These are phyloP conservation scores for Gallinago stenura DNA, from an alignment of 2,797 vertebrate genomes.

Conservation along the genomic window DNA sequence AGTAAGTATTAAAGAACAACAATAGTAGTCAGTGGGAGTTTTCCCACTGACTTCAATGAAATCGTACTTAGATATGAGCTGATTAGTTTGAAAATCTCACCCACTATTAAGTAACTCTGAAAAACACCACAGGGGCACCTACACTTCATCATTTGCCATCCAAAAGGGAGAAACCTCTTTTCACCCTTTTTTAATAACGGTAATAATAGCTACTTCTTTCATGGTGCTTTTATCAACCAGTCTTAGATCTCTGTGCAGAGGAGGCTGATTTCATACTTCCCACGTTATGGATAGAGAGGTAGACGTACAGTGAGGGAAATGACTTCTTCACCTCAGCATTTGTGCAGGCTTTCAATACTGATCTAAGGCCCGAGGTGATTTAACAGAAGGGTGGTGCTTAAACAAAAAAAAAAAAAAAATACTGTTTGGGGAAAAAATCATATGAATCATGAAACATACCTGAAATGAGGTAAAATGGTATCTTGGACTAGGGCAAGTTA, in stretches of 20 bases:
- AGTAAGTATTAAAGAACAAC: neutral
- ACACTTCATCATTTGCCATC: neutral
- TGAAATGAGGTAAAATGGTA: neutral
- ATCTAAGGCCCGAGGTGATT: neutral
- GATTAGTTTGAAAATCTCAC: neutral
- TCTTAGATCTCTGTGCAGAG: neutral
- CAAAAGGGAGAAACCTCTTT: neutral
- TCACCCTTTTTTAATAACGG: neutral
- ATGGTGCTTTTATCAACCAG: neutral
- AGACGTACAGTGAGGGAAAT: neutral
- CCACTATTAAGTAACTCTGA: neutral
- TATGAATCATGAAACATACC: neutral
- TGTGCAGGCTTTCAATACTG: neutral
- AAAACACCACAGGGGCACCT: neutral
- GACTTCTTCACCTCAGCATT: neutral
- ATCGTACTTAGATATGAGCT: neutral
- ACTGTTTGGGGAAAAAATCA: neutral
- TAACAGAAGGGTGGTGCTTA: neutral
- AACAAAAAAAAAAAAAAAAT: neutral
- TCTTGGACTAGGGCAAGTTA: neutral
- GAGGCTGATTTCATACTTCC: neutral
- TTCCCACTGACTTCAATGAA: neutral
- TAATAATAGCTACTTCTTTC: neutral
- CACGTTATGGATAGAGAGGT: neutral
- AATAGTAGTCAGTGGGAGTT: neutral